Evolutionary conservation across 1,140 invertebrate species (phyloP).

Genomic region (Cecropterus lyciades): DNA sequence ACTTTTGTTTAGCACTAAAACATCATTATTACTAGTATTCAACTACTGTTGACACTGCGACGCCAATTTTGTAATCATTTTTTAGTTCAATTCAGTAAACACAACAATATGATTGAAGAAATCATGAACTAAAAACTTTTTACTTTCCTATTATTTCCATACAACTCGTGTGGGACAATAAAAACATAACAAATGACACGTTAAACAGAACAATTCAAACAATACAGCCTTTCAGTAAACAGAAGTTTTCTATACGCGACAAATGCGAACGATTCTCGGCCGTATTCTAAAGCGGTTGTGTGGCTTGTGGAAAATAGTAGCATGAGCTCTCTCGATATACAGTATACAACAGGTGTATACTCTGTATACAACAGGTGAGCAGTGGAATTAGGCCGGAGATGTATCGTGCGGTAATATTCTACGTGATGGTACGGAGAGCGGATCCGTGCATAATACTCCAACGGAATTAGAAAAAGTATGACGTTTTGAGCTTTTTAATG

Average conservation of each 20-base stretch:
- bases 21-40: no score
- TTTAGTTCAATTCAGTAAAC: no score
- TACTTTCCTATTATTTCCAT: constrained; percentile 10
- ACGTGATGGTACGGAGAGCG: constrained; percentile 55
- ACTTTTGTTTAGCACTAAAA: no score
- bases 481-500: constrained; percentile 3
- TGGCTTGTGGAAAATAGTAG: constrained; percentile 31
- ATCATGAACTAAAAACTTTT: constrained; percentile 3
- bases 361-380: constrained; percentile 36
- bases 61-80: no score
- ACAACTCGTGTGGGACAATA: constrained; percentile 21
- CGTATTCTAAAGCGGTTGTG: constrained; percentile 12
- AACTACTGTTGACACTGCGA: no score
- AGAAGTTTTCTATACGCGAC: constrained; percentile 10
- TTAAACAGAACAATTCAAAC: constrained; percentile 25
- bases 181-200: constrained; percentile 19
- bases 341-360: no score
- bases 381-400: constrained; percentile 38
- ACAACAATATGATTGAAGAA: constrained; percentile 2
- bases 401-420: constrained; percentile 57
- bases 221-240: constrained; percentile 26
- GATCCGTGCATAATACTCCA: constrained; percentile 20
- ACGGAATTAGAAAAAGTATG: constrained; percentile 23
- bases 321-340: constrained; percentile 28
- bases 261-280: constrained; percentile 7